Evolutionary conservation across 2,797 vertebrate genomes (phyloP), one percentile per base, ranked within the genome.

Genomic region (Microctenopoma lineatum): DNA sequence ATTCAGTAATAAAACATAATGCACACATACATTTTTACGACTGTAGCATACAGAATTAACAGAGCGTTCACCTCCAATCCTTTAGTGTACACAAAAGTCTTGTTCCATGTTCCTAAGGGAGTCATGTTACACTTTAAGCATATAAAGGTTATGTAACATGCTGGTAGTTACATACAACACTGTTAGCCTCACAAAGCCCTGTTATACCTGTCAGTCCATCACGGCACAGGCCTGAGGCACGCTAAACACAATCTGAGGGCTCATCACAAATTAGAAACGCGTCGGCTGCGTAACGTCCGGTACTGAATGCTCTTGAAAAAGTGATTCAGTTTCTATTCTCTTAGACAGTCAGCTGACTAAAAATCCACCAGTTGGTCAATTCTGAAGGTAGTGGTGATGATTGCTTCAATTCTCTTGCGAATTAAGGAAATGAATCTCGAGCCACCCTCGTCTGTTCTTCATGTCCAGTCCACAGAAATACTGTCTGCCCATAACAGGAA

Each of bases 251-350:
- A 29, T 59, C 8, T 4, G 21, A 21, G 21, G 21, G 21, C 29
- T 25, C 18, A 7, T 39, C 7, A 26, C 10, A 26, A 36, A 15
- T 26, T 3, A 54, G 12, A 9, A 21, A 21, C 15, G 42, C 44
- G 5, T n/a, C 2, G 44, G 21, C 9, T 6, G 7, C 21, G 0
- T 50, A 26, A 4, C 16, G 41, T 69, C 59, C 29, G 47, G 1
- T 27, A 41, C 25, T 13, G 15, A 50, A 41, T 58, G 8, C 2
- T 10, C 18, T 34, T 29, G 25, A 18, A 47, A 39, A 59, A 53
- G 21, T 18, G 25, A 9, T 36, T 21, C 15, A 60, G 44, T 77
- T 68, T 71, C 77, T 66, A 53, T 71, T 80, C 53, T 66, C 26
- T 3, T 36, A 18, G 4, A 21, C 2, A 2, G n/a, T 1, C n/a